Conservation (phyloP, 2,888 invertebrate species). For the Brachynemurus nebulosus region DNA sequence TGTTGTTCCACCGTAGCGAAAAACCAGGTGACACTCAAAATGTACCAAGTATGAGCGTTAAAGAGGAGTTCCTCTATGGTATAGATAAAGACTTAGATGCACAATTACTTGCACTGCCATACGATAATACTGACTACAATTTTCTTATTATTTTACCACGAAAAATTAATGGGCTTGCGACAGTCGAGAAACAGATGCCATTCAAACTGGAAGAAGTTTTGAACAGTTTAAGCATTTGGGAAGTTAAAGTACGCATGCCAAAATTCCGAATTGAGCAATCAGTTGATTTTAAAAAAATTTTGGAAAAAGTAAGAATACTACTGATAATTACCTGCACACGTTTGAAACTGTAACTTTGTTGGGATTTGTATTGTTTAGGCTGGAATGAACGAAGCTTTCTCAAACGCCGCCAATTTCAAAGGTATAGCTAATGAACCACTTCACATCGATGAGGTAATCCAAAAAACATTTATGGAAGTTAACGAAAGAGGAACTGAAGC, state of each 20-base stretch:
- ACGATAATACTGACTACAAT: slow-evolving; percentile 16
- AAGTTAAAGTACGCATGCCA: slow-evolving; percentile 17
- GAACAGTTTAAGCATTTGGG: slow-evolving; percentile 2
- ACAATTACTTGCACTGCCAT: slow-evolving; percentile 25
- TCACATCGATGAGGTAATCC: not conserved
- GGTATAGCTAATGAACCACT: slow-evolving; percentile 1
- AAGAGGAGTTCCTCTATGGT: slow-evolving; percentile 22
- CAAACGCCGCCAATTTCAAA: slow-evolving; percentile 1
- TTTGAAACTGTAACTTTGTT: no score
- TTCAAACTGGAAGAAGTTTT: slow-evolving; percentile 12
- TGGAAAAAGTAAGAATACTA: slow-evolving; percentile 44
- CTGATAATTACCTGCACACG: no score
- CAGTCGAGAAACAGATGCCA: slow-evolving; percentile 14
- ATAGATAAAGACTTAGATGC: slow-evolving; percentile 22
- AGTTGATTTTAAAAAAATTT: slow-evolving; percentile 35
- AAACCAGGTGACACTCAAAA: slow-evolving; percentile 22
- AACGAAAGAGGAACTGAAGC: slow-evolving; percentile 6
- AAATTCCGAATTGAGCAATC: slow-evolving; percentile 18
- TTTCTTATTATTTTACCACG: slow-evolving; percentile 20
- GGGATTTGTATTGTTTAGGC: slow-evolving; percentile 12
- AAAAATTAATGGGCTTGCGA: slow-evolving; percentile 12
- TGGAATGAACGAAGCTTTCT: slow-evolving; percentile 18
- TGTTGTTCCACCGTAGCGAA: slow-evolving; percentile 20
- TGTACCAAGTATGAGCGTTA: slow-evolving; percentile 25
- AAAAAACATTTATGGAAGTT: slow-evolving; percentile 6